phyloP scores from a whole-genome alignment of 2,113 vertebrate genomes.

The Tichodroma muraria region DNA sequence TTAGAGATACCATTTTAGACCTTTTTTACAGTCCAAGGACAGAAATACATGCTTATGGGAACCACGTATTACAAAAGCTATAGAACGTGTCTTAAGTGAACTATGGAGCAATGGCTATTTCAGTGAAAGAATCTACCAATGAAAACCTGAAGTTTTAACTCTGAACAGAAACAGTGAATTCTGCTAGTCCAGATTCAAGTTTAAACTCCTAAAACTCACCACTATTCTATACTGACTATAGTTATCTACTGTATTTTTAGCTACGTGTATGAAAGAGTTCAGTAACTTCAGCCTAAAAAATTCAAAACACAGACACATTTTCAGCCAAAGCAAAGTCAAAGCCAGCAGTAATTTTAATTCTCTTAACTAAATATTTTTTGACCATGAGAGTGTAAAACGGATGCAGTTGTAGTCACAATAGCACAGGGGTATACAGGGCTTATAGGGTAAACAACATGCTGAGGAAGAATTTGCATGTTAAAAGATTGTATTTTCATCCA shows the following conservation, averaged over 20 bases:
- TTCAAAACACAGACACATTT: neutral
- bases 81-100: neutral
- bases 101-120: neutral
- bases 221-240: neutral
- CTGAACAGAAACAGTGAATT: neutral
- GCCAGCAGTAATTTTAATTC: neutral
- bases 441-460: neutral
- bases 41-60: neutral
- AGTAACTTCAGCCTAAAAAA: neutral
- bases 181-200: neutral
- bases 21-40: neutral
- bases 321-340: conserved; percentile 1
- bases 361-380: neutral
- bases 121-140: neutral
- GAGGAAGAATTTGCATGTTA: neutral
- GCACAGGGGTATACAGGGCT: neutral
- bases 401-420: neutral
- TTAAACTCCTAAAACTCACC: neutral
- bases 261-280: neutral
- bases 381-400: neutral
- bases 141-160: neutral
- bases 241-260: neutral
- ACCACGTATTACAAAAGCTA: neutral
- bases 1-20: neutral
- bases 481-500: neutral